A percentile compares a stretch with the other conserved stretches of the same genome.
These are phyloP conservation scores for Colinus virginianus DNA, from an alignment of 2,113 vertebrate genomes.

Conservation along the genomic window DNA sequence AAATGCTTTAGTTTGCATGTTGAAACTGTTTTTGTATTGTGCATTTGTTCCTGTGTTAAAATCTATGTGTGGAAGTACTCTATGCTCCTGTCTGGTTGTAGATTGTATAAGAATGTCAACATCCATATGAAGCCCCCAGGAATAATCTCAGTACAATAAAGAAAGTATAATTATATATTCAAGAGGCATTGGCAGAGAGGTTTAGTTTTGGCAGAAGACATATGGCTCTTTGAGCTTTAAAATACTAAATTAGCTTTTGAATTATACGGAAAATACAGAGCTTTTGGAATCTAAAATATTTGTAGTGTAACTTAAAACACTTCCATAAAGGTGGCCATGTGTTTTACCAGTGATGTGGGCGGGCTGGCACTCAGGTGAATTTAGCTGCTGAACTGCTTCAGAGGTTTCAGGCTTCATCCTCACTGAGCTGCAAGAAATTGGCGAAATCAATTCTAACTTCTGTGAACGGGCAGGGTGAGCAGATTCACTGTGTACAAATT, in stretches of 20 bases:
- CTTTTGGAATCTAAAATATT: neutral
- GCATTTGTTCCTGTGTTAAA: slow-evolving; percentile 10
- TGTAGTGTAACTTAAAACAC: neutral
- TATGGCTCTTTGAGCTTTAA: neutral
- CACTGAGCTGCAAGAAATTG: neutral
- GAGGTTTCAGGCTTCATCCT: neutral
- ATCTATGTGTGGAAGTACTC: neutral
- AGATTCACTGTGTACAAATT: neutral
- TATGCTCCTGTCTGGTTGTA: neutral
- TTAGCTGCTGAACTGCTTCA: neutral
- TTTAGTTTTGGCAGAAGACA: slow-evolving; percentile 17
- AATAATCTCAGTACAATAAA: neutral
- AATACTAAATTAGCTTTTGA: neutral
- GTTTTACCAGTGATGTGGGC: neutral
- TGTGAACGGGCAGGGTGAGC: neutral
- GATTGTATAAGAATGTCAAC: neutral
- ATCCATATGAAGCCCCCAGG: neutral
- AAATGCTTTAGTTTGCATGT: neutral
- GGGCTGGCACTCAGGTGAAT: neutral
- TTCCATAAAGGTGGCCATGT: neutral
- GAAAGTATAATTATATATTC: neutral
- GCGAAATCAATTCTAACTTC: neutral
- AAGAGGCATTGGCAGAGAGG: neutral
- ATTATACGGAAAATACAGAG: neutral
- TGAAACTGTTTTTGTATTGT: neutral